Conservation (phyloP, 2,888 invertebrate species). For the Creontiades dilutus region DNA sequence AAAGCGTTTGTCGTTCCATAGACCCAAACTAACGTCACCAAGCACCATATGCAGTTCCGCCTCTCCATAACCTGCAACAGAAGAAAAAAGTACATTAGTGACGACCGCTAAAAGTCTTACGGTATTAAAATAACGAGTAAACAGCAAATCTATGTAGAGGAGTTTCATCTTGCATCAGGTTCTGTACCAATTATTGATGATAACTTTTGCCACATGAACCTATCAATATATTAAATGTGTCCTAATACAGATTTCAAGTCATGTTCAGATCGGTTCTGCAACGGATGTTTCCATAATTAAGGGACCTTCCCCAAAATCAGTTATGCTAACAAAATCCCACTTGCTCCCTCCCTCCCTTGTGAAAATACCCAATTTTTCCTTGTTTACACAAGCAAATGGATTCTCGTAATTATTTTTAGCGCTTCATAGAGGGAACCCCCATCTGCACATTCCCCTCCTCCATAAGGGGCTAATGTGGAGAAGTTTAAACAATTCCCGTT, state of each 20-base stretch:
- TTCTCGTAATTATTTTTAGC: conserved; percentile 23
- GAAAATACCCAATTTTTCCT: conserved; percentile 12
- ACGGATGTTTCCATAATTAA: too few relatives aligned
- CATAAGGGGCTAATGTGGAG: background rate
- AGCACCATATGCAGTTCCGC: conserved; percentile 70
- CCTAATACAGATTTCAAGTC: too few relatives aligned
- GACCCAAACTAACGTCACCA: conserved; percentile 76
- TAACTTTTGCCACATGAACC: too few relatives aligned
- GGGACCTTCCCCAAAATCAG: background rate
- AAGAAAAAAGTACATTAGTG: conserved; percentile 43
- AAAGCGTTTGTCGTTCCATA: conserved; percentile 82
- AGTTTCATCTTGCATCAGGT: too few relatives aligned
- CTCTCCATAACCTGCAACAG: conserved; percentile 71
- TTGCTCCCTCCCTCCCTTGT: background rate
- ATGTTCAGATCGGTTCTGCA: too few relatives aligned
- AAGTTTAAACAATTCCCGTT: conserved; percentile 47
- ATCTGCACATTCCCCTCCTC: background rate
- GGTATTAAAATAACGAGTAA: too few relatives aligned
- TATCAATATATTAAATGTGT: too few relatives aligned
- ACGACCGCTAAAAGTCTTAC: too few relatives aligned
- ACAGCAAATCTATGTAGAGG: too few relatives aligned
- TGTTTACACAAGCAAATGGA: background rate
- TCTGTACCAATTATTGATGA: too few relatives aligned
- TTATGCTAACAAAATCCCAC: background rate
- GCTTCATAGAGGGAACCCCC: conserved; percentile 15